Base-by-base conservation (phyloP, 1,140 invertebrate genomes). In the Pseudachorutes palmiensis region DNA sequence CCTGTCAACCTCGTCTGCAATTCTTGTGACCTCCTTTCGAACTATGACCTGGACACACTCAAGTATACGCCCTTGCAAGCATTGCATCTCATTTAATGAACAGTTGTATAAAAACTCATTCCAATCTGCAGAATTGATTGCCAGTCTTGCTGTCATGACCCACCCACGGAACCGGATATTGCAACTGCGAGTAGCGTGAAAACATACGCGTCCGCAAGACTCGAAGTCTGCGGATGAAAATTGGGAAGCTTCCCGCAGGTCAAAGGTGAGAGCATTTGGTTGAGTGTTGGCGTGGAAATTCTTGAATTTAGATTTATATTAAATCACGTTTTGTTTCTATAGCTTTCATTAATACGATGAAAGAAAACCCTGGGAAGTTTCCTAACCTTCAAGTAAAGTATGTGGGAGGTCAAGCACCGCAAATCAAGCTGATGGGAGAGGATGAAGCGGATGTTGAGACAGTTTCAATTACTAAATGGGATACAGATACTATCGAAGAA, bases 391-490 rank as follows among this genome's bases (percentile, higher is more conserved):
- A 76, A 31, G 75, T 84, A 28, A 78, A 78, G 48, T 72, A 73
- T 31, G 36, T 72, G 36, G 72, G 67, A 33, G 70, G 72, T 3
- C 65, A 71, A 22, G 49, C 69, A 36, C 72, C 70, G 1, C 65
- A 70, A 67, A 73, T 73, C 45, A 36, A 62, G 16, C 36, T 73
- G 14, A 30, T 64, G 9, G 68, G 66, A 1, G 64, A 58, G 3
- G 70, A 70, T 32, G 66, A 31, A 2, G 19, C 19, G 16, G 62
- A 63, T 1, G 59, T 58, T 1, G 76, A 83, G 75, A 82, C 79
- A 16, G 74, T 84, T 28, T 79, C 82, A 51, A 83, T 84, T 68
- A 81, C 84, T 36, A 82, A 84, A 32, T 84, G 83, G 83, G 81
- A 83, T 74, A 84, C 83, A 0, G 82, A 84, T 71, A 81, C 82